Evolutionary conservation across 2,797 vertebrate species (phyloP).

Genomic region (Phataginus tetradactyla): DNA sequence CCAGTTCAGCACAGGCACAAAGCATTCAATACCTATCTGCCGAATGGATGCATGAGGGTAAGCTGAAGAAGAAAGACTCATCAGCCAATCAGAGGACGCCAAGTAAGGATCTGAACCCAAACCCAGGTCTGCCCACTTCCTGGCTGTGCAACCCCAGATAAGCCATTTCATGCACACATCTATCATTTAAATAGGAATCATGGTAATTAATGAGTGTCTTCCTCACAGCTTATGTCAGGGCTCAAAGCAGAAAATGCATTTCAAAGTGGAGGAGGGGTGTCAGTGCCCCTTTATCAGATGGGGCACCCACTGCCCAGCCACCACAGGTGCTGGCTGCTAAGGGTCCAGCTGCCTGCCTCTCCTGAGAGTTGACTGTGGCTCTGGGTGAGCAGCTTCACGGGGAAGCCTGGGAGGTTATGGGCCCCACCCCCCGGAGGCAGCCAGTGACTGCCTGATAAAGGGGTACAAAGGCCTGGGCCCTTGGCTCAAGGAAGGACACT

Average conservation of each 20-base stretch:
- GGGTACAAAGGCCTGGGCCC: neutral
- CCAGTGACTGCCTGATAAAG: too few species aligned
- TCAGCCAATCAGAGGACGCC: neutral
- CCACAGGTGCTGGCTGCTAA: neutral
- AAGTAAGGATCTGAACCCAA: neutral
- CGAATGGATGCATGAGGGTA: neutral
- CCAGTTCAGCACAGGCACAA: neutral
- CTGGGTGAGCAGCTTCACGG: neutral
- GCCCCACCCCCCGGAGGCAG: neutral
- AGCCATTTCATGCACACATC: neutral
- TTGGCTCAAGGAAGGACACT: neutral
- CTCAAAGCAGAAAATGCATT: neutral
- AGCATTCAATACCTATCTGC: neutral
- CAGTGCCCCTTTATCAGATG: rapidly evolving
- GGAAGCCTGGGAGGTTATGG: neutral
- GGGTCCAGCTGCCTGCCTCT: neutral
- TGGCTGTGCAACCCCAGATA: too few species aligned
- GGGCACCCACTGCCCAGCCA: neutral
- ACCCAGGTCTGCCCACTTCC: neutral
- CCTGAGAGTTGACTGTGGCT: neutral
- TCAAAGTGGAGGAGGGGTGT: neutral
- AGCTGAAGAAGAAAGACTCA: neutral
- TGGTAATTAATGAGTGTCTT: neutral
- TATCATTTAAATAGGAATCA: neutral
- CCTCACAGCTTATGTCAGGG: neutral